Base-by-base conservation (phyloP, 1,140 invertebrate genomes). In the Drosophila ambigua region DNA sequence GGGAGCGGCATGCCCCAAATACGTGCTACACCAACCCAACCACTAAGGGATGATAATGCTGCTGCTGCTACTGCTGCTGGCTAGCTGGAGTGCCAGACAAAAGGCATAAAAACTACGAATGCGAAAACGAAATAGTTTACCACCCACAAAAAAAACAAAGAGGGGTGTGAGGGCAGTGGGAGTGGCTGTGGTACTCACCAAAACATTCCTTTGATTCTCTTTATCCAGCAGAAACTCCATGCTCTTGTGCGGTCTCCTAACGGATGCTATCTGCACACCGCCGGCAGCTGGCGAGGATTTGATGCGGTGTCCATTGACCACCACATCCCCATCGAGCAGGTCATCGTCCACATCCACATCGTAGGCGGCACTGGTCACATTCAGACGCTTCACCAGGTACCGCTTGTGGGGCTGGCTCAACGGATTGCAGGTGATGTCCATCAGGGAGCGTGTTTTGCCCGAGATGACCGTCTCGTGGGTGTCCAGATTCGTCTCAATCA, bases 211-310 rank as follows among this genome's bases (percentile, higher is more conserved):
- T 87, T 96, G 94, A 93, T 97, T 97, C 85, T 97, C 96, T 92
- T 97, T 97, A 92, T 97, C 96, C 87, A 98, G 94, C 82, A 98
- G 94, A 93, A 97, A 98, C 94, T 98, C 97, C 97, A 98, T 97
- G 93, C 96, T 97, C 93, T 97, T 97, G 93, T 96, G 95, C 63
- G 96, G 95, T 73, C 96, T 92, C 63, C 92, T 91, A 74, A 94
- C 71, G 44, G 85, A 85, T 31, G 79, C 77, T 52, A 81, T 84
- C 68, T 87, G 79, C 5, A 64, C 66, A 39, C 53, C 65, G 26
- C 54, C 65, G 28, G 68, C 57, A 23, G 66, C 79, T 44, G 48
- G 55, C 16, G 78, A 66, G 43, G 54, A 61, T 51, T 80, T 78
- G 24, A 74, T 68, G 9, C 51, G 45, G 20, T 67, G 63, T 20